Conservation (phyloP, 2,113 vertebrate species). For the Chloebia gouldiae region DNA sequence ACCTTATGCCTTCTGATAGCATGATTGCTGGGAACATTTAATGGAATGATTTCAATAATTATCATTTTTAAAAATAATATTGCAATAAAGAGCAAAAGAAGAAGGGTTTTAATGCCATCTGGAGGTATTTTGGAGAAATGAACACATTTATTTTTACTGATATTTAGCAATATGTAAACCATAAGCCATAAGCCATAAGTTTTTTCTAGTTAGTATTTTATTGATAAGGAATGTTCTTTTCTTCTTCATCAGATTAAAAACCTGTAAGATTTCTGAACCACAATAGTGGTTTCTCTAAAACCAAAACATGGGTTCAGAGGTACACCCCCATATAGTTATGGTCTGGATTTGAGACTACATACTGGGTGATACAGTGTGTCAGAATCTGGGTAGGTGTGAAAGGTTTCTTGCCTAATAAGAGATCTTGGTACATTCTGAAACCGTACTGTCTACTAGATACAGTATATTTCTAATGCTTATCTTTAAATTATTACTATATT, state of each 20-base stretch:
- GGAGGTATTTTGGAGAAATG: slow-evolving; percentile 75
- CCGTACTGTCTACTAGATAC: not conserved
- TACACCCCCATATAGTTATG: not conserved
- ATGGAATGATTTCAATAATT: slow-evolving; percentile 53
- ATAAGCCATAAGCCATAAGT: not conserved
- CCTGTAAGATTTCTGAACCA: not conserved
- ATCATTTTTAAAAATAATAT: slow-evolving; percentile 44
- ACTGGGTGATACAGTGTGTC: not conserved
- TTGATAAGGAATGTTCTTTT: not conserved
- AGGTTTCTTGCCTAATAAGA: not conserved
- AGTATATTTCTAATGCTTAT: not conserved
- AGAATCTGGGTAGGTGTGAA: not conserved
- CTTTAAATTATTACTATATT: not conserved
- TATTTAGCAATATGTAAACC: slow-evolving; percentile 44
- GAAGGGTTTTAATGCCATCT: slow-evolving; percentile 78
- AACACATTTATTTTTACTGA: slow-evolving; percentile 27
- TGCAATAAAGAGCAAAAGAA: slow-evolving; percentile 20
- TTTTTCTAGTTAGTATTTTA: not conserved
- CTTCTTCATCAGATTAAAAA: not conserved
- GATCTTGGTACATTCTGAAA: not conserved
- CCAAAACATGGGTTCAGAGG: not conserved
- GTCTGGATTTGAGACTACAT: not conserved
- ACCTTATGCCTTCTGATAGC: slow-evolving; percentile 40
- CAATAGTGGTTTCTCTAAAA: not conserved
- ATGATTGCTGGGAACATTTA: slow-evolving; percentile 39